Evolutionary conservation across 2,113 vertebrate species (phyloP).

Genomic region (Hiodon alosoides): DNA sequence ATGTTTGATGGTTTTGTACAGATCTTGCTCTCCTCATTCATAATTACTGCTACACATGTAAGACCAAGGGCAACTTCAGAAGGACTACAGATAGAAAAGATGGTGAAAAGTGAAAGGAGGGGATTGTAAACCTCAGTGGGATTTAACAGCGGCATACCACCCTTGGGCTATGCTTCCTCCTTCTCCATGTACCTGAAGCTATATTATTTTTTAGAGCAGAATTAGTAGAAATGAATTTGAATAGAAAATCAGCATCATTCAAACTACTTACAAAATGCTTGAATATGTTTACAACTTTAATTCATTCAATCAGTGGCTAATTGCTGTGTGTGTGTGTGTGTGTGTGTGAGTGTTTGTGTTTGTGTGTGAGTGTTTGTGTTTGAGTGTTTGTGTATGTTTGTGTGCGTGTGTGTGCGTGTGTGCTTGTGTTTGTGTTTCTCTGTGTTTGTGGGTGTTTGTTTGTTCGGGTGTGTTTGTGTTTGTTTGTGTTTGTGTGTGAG

Average conservation of each 20-base stretch:
- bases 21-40: constrained; percentile 75
- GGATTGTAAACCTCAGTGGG: constrained; percentile 63
- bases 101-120: constrained; percentile 56
- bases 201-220: constrained; percentile 68
- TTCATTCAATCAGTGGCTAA: too few relatives aligned
- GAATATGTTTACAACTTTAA: too few relatives aligned
- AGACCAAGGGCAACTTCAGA: constrained; percentile 80
- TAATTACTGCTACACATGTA: constrained; percentile 79
- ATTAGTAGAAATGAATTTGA: constrained; percentile 64
- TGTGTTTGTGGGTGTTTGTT: too few relatives aligned
- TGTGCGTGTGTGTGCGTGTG: too few relatives aligned
- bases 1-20: constrained; percentile 74
- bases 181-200: constrained; percentile 63
- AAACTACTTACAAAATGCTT: background rate
- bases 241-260: constrained; percentile 49
- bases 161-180: constrained; percentile 66
- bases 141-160: constrained; percentile 52
- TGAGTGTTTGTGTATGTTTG: too few relatives aligned
- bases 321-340: too few relatives aligned
- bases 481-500: too few relatives aligned
- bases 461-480: too few relatives aligned
- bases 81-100: constrained; percentile 58
- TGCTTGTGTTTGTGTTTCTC: too few relatives aligned
- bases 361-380: too few relatives aligned
- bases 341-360: too few relatives aligned